These are phyloP conservation scores for Scyliorhinus canicula DNA, from an alignment of 2,797 vertebrate genomes.

Conservation along the genomic window DNA sequence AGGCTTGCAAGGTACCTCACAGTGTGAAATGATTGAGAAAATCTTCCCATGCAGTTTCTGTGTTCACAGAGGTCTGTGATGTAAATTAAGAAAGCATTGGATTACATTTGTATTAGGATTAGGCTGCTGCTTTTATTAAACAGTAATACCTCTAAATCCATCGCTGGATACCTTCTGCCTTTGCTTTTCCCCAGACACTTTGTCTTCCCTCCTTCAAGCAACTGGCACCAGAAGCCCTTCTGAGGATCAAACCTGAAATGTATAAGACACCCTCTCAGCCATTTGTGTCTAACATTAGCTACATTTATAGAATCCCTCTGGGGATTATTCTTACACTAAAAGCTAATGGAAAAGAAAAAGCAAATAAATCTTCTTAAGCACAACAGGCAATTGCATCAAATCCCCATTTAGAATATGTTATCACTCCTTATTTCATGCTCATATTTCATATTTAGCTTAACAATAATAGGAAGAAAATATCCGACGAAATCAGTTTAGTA, in stretches of 20 bases:
- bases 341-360: not conserved
- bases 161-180: slow-evolving; percentile 85
- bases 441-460: not conserved
- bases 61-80: not conserved
- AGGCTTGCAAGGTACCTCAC: not conserved
- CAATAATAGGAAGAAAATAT: not conserved
- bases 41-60: not conserved
- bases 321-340: not conserved
- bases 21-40: not conserved
- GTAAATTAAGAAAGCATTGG: not conserved
- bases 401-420: not conserved
- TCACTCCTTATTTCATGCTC: not conserved
- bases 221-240: slow-evolving; percentile 96
- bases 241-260: slow-evolving; percentile 82
- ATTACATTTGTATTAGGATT: not conserved
- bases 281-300: not conserved
- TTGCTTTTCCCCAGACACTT: slow-evolving; percentile 96
- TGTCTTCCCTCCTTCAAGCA: slow-evolving; percentile 86
- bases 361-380: not conserved
- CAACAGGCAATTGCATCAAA: not conserved
- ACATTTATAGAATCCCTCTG: not conserved
- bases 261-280: not conserved
- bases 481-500: not conserved
- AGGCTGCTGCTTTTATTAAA: not conserved
- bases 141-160: slow-evolving; percentile 80